phyloP scores from a whole-genome alignment of 2,113 vertebrate species.

The Apteryx mantelli region DNA sequence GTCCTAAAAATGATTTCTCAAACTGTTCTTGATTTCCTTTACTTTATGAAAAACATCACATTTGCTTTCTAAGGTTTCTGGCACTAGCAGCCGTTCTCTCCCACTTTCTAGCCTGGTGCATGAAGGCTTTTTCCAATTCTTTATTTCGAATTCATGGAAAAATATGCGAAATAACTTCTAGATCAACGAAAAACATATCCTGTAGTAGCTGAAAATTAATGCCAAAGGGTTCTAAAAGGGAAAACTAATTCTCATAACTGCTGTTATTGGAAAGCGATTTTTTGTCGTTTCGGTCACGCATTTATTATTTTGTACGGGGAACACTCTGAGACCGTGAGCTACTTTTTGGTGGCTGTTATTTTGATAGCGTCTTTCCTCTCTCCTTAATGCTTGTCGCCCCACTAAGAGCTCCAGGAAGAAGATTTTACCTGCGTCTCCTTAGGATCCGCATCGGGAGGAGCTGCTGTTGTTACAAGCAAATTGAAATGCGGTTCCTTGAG shows the following conservation, averaged over 20 bases:
- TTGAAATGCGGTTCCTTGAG: not conserved
- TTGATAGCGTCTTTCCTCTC: not conserved
- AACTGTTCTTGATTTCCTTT: slow-evolving; percentile 68
- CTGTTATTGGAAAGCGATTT: rapidly evolving
- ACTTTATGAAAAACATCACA: slow-evolving; percentile 62
- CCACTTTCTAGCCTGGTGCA: not conserved
- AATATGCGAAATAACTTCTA: not conserved
- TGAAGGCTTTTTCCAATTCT: not conserved
- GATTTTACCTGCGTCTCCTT: not conserved
- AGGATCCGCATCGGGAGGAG: not conserved
- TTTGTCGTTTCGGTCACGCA: rapidly evolving
- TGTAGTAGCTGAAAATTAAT: not conserved
- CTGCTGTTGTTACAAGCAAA: not conserved
- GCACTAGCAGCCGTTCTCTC: not conserved
- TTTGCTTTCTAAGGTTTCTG: slow-evolving; percentile 34
- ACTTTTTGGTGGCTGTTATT: not conserved
- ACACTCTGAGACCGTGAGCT: not conserved
- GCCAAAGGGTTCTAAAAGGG: not conserved
- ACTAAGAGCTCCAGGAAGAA: not conserved
- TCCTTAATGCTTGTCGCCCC: not conserved
- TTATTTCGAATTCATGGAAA: not conserved
- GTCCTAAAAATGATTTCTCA: slow-evolving; percentile 32
- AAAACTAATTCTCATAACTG: rapidly evolving
- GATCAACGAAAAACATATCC: not conserved
- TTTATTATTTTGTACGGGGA: not conserved